Conservation (phyloP, 2,888 invertebrate genomes). For the Amphipyra berbera region DNA sequence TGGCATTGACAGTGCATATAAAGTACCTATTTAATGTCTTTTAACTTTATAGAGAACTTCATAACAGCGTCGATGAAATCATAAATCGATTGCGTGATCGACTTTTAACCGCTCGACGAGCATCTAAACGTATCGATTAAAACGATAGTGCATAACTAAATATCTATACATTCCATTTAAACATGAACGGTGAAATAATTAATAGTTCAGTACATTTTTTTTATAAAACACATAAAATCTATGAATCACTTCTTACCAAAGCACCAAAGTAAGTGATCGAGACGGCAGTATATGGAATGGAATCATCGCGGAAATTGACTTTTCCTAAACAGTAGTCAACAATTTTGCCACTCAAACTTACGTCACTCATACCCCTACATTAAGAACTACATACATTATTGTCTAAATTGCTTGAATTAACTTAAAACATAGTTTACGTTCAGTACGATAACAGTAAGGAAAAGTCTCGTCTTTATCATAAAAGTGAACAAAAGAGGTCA, state of each 20-base stretch:
- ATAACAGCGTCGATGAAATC: constrained; percentile 25
- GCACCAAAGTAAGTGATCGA: constrained; percentile 49
- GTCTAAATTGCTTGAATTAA: constrained; percentile 57
- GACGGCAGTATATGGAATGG: constrained; percentile 39
- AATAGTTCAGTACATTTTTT: constrained; percentile 47
- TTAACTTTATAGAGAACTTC: constrained; percentile 25
- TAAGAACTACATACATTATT: constrained; percentile 42
- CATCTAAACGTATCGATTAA: constrained; percentile 31
- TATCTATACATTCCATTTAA: constrained; percentile 32
- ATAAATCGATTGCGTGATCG: constrained; percentile 22
- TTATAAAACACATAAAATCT: constrained; percentile 22
- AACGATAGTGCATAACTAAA: constrained; percentile 40
- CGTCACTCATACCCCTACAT: constrained; percentile 24
- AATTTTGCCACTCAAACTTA: constrained; percentile 27
- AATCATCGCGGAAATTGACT: constrained; percentile 19
- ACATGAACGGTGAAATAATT: constrained; percentile 28
- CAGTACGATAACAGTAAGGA: constrained; percentile 35
- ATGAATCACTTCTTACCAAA: constrained; percentile 39
- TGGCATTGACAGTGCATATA: constrained; percentile 65
- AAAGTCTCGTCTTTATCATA: constrained; percentile 14
- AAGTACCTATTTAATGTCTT: constrained; percentile 33
- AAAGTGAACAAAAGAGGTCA: constrained; percentile 36
- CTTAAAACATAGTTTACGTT: constrained; percentile 36
- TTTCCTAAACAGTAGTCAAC: constrained; percentile 25
- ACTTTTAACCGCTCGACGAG: constrained; percentile 18